Base-by-base conservation (phyloP, 2,888 invertebrate species). In the Melinopterus prodromus region DNA sequence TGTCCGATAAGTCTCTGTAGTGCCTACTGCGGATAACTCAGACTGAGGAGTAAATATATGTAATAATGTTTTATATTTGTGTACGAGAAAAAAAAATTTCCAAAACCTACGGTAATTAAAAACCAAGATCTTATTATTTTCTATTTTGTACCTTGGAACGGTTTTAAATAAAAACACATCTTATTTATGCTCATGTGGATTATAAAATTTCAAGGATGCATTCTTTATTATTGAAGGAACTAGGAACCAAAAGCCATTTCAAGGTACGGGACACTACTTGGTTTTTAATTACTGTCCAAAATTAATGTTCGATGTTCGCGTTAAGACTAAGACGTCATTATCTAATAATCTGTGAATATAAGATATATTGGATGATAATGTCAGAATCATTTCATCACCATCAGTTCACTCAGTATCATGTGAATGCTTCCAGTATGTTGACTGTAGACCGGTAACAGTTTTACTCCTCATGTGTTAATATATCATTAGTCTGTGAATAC, bases 11-110 rank as follows among this genome's bases (percentile, higher is more conserved):
- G 85, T 85, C 85, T 86, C 86, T 85, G 87, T 87, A 87, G 87
- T 83, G 85, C 86, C 86, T 87, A 85, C 85, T 86, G 86, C 86
- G 85, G 86, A 85, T 85, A 85, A 81, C 83, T 79, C 80, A 80
- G 81, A 81, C 81, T 82, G 84, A 84, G 83, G 85, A 84, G 84
- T 83, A 84, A 84, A 84, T 82, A 83, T 71, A 16, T 53, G 53
- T 53, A 53, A 53, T 53, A 12, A 53, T 53, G 53, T 53, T 53
- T 53, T 53, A 7, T 53, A 53, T 53, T 53, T 53, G 53, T 53
- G 9, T 53, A 53, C 53, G 9, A 53, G 12, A 53, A 53, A 53
- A 53, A 9, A 53, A 6, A 53, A 53, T 53, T 12, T 53, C 53
- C 53, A 53, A 12, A 1, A 53, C 53, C 53, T 12, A 53, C 12